Evolutionary conservation across 92 coral and sea anemone genomes (phyloP).

Genomic region (Montipora capitata): DNA sequence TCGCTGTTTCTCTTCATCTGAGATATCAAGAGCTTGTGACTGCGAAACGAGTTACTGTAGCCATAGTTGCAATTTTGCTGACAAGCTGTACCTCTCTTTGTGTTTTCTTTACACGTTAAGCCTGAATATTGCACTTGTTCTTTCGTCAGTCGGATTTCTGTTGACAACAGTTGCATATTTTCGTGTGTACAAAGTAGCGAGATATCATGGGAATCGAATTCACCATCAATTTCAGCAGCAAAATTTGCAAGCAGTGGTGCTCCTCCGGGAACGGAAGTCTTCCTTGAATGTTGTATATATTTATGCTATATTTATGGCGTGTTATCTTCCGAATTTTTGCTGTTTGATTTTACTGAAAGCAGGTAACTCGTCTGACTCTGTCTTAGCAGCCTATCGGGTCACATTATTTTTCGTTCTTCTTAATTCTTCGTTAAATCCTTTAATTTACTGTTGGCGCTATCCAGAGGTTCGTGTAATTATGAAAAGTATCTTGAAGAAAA

Average conservation of each 20-base stretch:
- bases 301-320: neutral
- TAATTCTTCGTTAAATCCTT: neutral
- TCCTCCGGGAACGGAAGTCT: neutral
- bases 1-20: neutral
- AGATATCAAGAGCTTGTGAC: neutral
- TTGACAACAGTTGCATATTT: neutral
- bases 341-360: neutral
- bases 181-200: neutral
- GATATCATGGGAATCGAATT: neutral
- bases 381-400: neutral
- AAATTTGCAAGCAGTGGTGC: neutral
- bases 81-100: neutral
- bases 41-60: neutral
- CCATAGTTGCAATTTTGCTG: neutral
- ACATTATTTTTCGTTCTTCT: neutral
- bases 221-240: neutral
- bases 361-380: neutral
- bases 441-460: neutral
- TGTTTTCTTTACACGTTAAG: neutral
- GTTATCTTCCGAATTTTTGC: neutral
- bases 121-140: neutral
- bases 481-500: neutral
- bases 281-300: neutral
- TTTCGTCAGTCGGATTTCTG: neutral
- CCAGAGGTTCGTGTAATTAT: neutral